Conservation (phyloP, 2,113 vertebrate species). For the Stercorarius parasiticus region DNA sequence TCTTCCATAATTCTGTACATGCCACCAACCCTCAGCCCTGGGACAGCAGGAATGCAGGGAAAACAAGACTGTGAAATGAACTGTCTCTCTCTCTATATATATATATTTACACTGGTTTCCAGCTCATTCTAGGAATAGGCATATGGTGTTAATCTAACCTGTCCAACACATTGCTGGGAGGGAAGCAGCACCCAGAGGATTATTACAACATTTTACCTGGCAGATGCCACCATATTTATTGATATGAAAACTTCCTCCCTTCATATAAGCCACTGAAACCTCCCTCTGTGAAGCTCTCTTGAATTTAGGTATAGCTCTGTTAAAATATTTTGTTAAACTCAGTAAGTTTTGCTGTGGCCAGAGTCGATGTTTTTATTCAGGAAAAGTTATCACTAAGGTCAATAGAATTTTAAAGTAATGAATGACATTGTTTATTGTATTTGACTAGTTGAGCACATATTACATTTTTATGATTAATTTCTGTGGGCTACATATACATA, state of each 20-base stretch:
- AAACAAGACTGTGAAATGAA: background rate
- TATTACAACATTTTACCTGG: conserved; percentile 8
- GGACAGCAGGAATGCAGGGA: background rate
- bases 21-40: fast-evolving
- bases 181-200: conserved; percentile 4
- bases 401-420: background rate
- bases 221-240: background rate
- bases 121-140: background rate
- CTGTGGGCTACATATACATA: background rate
- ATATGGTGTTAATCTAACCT: background rate
- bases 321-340: background rate
- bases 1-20: background rate
- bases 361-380: background rate
- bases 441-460: background rate
- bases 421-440: background rate
- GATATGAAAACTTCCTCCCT: background rate
- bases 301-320: background rate
- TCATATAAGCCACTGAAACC: background rate
- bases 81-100: background rate
- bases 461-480: conserved; percentile 29
- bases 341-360: background rate
- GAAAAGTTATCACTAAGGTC: background rate
- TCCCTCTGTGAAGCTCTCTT: background rate
- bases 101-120: background rate
- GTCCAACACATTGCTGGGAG: background rate